Evolutionary conservation across 2,888 invertebrate species (phyloP).

Genomic region (Meteorus colon): DNA sequence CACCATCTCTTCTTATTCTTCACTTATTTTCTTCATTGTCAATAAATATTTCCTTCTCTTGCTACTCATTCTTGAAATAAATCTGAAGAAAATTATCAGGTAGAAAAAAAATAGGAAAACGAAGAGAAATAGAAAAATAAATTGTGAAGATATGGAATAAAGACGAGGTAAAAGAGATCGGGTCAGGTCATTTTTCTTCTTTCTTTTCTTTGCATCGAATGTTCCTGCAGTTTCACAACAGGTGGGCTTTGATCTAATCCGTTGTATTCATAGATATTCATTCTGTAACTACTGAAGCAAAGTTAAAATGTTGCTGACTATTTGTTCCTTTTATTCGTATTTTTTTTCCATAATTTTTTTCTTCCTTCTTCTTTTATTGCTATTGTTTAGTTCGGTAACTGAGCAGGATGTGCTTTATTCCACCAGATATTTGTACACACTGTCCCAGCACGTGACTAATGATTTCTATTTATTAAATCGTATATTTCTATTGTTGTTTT

Average conservation of each 20-base stretch:
- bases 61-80: background rate
- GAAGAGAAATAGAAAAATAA: no score
- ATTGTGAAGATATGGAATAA: background rate
- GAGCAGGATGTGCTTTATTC: background rate
- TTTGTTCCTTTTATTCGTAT: background rate
- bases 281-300: background rate
- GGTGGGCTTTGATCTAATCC: conserved; percentile 17
- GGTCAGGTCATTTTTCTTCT: background rate
- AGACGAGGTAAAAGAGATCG: background rate
- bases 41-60: background rate
- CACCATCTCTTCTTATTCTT: background rate
- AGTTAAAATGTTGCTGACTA: background rate
- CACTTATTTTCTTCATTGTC: background rate
- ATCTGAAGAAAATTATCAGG: background rate
- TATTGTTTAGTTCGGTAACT: background rate
- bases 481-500: conserved; percentile 6
- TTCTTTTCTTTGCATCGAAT: background rate
- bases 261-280: background rate
- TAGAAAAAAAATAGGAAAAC: background rate
- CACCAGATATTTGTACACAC: conserved; percentile 8
- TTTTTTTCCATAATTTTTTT: background rate
- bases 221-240: background rate
- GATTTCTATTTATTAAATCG: conserved; percentile 13
- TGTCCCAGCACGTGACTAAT: conserved; percentile 23
- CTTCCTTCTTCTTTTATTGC: background rate